phyloP scores from a whole-genome alignment of 2,113 vertebrate genomes.

The Himantopus leucocephalus region DNA sequence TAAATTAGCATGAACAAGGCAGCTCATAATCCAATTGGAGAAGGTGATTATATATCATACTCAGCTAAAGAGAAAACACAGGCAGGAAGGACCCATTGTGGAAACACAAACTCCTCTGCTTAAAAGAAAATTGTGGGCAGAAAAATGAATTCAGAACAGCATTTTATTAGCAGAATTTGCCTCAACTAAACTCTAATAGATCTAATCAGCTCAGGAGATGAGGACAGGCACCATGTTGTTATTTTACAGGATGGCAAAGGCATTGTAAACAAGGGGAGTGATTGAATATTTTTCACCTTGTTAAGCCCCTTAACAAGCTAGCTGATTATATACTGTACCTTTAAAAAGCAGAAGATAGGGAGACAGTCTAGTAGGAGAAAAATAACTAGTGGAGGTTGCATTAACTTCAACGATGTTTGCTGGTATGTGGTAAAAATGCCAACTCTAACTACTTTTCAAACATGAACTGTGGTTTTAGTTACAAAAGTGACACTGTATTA shows the following conservation, averaged over 20 bases:
- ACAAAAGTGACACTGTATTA: background rate
- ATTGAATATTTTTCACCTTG: slow-evolving; percentile 72
- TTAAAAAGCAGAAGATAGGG: slow-evolving; percentile 53
- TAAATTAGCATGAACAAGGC: slow-evolving; percentile 51
- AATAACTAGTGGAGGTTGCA: background rate
- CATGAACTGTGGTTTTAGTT: background rate
- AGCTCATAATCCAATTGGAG: slow-evolving; percentile 41
- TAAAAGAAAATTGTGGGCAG: slow-evolving; percentile 7
- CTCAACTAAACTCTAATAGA: slow-evolving; percentile 27
- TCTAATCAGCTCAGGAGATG: slow-evolving; percentile 53
- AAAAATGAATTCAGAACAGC: slow-evolving; percentile 25
- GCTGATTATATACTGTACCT: slow-evolving; percentile 59
- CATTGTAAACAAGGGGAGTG: slow-evolving; percentile 59
- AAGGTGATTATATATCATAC: slow-evolving; percentile 37
- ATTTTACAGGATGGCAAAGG: slow-evolving; percentile 34
- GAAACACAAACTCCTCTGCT: slow-evolving; percentile 22
- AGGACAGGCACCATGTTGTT: slow-evolving; percentile 46
- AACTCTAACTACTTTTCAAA: background rate
- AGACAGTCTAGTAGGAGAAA: background rate
- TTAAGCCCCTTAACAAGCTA: slow-evolving; percentile 68
- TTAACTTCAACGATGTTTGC: background rate
- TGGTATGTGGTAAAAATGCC: background rate
- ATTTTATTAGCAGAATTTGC: slow-evolving; percentile 44
- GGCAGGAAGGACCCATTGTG: background rate
- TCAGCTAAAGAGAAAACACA: slow-evolving; percentile 34